Evolutionary conservation across 2,797 vertebrate species (phyloP), one percentile per base, ranked within the genome.

Genomic region (Remorina albescens): DNA sequence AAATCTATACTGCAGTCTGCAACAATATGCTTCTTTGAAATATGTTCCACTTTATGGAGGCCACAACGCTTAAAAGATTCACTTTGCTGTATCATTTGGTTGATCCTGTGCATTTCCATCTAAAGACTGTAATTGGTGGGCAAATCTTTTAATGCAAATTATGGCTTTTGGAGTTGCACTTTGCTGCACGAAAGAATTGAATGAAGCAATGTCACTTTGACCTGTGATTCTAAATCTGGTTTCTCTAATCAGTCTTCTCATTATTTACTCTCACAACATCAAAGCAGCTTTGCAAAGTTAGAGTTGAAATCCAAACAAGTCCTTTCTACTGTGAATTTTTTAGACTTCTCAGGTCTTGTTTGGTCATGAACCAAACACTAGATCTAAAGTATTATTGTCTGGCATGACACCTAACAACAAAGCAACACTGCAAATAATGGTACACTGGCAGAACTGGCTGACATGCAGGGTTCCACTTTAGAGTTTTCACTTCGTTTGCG

Each of bases 381-480:
- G 41, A 18, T 8, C 41, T 50, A 16, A 12, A 61, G 44, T 37
- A 46, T 12, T 58, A n/a, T 74, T 51, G 55, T 39, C 16, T 80
- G 32, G 65, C 46, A 68, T 67, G 76, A 74, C 58, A 81, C 58
- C 59, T 64, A 71, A 79, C 62, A 86, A 79, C 53, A 71, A 74
- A 80, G 46, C 53, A 71, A 34, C 62, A 46, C 71, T 63, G 55
- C 76, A 83, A 78, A 74, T 81, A 80, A 80, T 80, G 26, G 51
- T 65, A 15, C 34, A 55, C 64, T 61, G 57, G 57, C 67, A 82
- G 72, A 70, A 61, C 62, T 70, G 62, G 74, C 74, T 86, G 83
- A 86, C 68, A 83, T 71, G 74, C 69, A 76, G 76, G 73, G 73
- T 86, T 89, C 75, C 77, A 84, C 86, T 81, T 86, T 58, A 87